Evolutionary conservation across 2,888 invertebrate genomes (phyloP).

Genomic region (Ectemnius lituratus): DNA sequence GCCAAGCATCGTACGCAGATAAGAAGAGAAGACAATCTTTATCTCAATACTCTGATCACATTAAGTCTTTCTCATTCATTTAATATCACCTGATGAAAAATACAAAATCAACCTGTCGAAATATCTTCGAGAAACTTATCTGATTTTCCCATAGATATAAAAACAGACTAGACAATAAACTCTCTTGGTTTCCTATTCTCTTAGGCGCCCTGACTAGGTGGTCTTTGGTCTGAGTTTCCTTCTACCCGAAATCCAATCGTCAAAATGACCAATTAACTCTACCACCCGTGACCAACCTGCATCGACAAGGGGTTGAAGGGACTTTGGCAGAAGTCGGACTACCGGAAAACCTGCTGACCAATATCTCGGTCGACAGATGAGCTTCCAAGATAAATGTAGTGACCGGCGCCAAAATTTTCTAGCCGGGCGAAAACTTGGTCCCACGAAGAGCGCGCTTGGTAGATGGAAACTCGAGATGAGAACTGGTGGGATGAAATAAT

Average conservation of each 20-base stretch:
- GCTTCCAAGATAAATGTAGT: not conserved
- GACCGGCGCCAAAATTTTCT: constrained; percentile 26
- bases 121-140: too few species aligned
- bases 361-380: not conserved
- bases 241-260: not conserved
- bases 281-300: constrained; percentile 1
- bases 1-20: too few species aligned
- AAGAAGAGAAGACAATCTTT: too few species aligned
- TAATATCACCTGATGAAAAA: too few species aligned
- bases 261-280: constrained; percentile 7
- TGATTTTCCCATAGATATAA: too few species aligned
- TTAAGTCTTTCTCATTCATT: too few species aligned
- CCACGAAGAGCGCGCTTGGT: constrained; percentile 36
- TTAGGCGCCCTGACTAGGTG: not conserved
- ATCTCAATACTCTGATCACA: too few species aligned
- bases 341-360: constrained; percentile 2
- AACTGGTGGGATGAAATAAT: constrained; percentile 64
- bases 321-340: not conserved
- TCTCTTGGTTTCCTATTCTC: too few species aligned
- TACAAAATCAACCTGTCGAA: too few species aligned
- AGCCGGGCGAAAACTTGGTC: constrained; percentile 21
- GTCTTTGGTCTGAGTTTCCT: not conserved
- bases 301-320: not conserved
- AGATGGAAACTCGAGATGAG: constrained; percentile 60
- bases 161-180: too few species aligned